These are phyloP conservation scores for Lithodes maja DNA, from an alignment of 2,888 invertebrate species.

Conservation along the genomic window DNA sequence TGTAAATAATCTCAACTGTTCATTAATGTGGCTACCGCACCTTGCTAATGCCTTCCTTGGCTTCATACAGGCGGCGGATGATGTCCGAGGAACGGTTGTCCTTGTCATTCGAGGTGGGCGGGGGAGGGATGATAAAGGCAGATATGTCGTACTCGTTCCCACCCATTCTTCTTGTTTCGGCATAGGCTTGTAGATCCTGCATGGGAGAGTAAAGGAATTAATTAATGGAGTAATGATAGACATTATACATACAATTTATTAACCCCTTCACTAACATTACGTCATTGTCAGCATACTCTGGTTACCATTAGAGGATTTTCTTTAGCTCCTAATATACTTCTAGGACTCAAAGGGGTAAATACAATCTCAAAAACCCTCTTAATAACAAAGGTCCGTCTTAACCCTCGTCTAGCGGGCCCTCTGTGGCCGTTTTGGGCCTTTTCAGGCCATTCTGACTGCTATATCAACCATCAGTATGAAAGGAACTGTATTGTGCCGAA, in stretches of 20 bases:
- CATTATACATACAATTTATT: not conserved
- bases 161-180: slow-evolving; percentile 74
- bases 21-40: slow-evolving; percentile 12
- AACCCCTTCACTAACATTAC: no score
- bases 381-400: no score
- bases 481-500: no score
- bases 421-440: no score
- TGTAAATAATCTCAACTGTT: not conserved
- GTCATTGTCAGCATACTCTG: no score
- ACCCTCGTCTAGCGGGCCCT: no score
- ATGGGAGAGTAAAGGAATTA: not conserved
- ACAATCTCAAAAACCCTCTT: no score
- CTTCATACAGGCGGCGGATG: slow-evolving; percentile 64
- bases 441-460: no score
- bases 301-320: no score
- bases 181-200: slow-evolving; percentile 75
- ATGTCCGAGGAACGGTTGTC: slow-evolving; percentile 68
- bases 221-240: not conserved
- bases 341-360: no score
- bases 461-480: no score
- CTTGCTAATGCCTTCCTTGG: slow-evolving; percentile 68
- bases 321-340: no score
- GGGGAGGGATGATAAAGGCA: slow-evolving; percentile 85
- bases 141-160: slow-evolving; percentile 82
- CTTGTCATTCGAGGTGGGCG: slow-evolving; percentile 51